Evolutionary conservation across 2,113 vertebrate species (phyloP).

Genomic region (Psilopogon haemacephalus): DNA sequence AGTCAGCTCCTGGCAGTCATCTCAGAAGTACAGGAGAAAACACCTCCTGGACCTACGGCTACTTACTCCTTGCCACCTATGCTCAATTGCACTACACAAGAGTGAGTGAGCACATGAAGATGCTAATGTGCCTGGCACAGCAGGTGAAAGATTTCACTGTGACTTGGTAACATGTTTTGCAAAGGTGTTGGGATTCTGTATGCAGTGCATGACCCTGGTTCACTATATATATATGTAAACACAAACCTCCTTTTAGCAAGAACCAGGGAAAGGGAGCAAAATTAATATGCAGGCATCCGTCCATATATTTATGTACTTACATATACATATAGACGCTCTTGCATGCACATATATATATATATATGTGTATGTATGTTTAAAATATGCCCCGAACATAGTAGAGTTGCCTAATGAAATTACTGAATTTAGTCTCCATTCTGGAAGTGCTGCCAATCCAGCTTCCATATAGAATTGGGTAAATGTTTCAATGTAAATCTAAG

Average conservation of each 20-base stretch:
- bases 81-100: neutral
- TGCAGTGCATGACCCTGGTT: neutral
- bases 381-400: neutral
- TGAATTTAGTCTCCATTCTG: neutral
- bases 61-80: neutral
- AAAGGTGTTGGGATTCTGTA: neutral
- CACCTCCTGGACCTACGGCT: neutral
- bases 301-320: neutral
- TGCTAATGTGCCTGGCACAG: neutral
- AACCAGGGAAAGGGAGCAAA: neutral
- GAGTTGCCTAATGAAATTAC: neutral
- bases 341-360: neutral
- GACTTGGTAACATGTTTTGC: neutral
- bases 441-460: neutral
- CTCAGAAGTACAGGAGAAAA: neutral
- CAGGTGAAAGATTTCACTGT: neutral
- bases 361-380: neutral
- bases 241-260: neutral
- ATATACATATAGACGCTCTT: no score
- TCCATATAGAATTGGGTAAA: slow-evolving; percentile 12
- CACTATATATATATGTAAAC: neutral
- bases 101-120: neutral
- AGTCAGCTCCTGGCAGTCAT: neutral
- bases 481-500: slow-evolving; percentile 42
- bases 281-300: neutral